phyloP scores from a whole-genome alignment of 2,113 vertebrate genomes.

The Pseudorectes ferrugineus region DNA sequence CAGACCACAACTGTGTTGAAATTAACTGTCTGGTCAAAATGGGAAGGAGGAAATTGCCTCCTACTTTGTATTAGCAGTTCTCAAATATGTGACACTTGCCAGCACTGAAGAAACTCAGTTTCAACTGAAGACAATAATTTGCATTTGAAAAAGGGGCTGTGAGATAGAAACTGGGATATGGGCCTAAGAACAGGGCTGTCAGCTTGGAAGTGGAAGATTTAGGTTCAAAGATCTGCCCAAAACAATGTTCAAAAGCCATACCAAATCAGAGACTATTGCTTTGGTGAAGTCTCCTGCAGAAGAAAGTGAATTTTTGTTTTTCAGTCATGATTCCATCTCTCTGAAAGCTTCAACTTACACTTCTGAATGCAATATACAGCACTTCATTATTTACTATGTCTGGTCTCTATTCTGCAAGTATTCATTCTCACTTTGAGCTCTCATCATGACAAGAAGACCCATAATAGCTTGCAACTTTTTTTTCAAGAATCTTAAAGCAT shows the following conservation, averaged over 20 bases:
- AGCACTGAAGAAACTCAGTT: background rate
- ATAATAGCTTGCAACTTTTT: background rate
- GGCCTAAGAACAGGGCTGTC: background rate
- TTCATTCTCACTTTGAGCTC: background rate
- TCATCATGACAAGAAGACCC: background rate
- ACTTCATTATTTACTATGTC: background rate
- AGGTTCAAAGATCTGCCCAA: background rate
- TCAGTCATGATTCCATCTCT: background rate
- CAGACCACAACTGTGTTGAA: background rate
- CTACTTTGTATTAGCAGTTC: background rate
- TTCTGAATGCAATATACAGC: background rate
- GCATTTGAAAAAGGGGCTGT: background rate
- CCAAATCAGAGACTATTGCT: background rate
- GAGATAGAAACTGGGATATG: background rate
- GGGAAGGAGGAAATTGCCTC: background rate
- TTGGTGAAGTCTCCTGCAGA: background rate
- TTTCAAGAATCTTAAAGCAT: background rate
- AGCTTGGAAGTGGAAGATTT: background rate
- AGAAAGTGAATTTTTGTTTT: background rate
- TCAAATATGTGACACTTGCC: background rate
- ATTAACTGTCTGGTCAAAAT: conserved; percentile 4
- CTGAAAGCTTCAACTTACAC: background rate
- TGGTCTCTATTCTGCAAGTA: background rate
- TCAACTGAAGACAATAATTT: background rate
- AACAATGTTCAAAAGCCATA: background rate